Percentiles rank a stretch among this genome's conserved stretches.
These are phyloP conservation scores for Bombus sibiricus DNA, from an alignment of 1,140 invertebrate genomes.

Conservation along the genomic window DNA sequence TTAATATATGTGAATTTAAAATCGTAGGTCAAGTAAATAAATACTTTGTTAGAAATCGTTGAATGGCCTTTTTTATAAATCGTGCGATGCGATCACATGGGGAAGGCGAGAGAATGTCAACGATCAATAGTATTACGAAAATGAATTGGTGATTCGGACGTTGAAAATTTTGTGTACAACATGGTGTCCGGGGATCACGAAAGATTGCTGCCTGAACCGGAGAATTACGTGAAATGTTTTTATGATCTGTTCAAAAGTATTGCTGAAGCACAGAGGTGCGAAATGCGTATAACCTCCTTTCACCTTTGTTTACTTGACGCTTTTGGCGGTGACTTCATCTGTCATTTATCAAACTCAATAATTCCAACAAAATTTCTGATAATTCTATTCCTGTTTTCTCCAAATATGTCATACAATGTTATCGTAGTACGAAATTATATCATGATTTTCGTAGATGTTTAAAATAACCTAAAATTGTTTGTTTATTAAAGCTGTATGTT, in stretches of 20 bases:
- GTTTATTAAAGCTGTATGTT: conserved; percentile 25
- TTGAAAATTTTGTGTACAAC: conserved; percentile 67
- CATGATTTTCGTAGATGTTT: conserved; percentile 39
- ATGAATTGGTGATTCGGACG: conserved; percentile 77
- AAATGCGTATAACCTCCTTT: conserved; percentile 74
- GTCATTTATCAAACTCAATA: conserved; percentile 34
- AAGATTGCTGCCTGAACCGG: conserved; percentile 84
- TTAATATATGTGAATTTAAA: conserved; percentile 8
- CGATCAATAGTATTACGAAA: conserved; percentile 82
- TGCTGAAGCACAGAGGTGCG: conserved; percentile 84
- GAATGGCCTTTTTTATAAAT: conserved; percentile 36
- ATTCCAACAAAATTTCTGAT: conserved; percentile 8
- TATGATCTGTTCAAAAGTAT: conserved; percentile 84
- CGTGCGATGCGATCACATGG: conserved; percentile 74
- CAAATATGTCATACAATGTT: background rate
- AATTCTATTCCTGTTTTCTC: background rate
- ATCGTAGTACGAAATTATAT: background rate
- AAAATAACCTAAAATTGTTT: conserved; percentile 53
- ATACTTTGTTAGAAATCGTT: conserved; percentile 28
- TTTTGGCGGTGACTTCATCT: conserved; percentile 52
- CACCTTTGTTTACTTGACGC: conserved; percentile 73
- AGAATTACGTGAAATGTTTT: conserved; percentile 84
- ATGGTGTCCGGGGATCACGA: conserved; percentile 79
- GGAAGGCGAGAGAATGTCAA: conserved; percentile 72
- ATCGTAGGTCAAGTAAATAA: conserved; percentile 3